Percentiles rank a stretch among this genome's conserved stretches.
These are phyloP conservation scores for Eupleurogrammus muticus DNA, from an alignment of 2,797 vertebrate species.

Conservation along the genomic window DNA sequence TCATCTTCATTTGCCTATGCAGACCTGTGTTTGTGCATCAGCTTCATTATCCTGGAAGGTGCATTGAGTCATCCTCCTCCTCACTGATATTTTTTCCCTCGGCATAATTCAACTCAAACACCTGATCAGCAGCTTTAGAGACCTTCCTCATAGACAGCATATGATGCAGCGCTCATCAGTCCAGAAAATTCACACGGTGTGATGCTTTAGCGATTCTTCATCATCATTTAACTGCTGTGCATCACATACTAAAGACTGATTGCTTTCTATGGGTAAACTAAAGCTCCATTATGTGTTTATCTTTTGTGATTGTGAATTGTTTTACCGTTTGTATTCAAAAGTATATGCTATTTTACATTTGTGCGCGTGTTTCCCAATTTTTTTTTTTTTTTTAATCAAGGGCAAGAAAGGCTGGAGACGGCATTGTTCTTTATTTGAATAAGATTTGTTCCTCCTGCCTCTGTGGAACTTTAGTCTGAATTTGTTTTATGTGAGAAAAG, in stretches of 20 bases:
- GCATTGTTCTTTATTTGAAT: too few species aligned
- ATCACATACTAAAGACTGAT: conserved; percentile 13
- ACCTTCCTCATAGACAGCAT: conserved; percentile 27
- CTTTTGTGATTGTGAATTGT: conserved; percentile 24
- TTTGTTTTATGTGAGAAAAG: too few species aligned
- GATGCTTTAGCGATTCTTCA: conserved; percentile 35
- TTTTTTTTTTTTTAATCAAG: too few species aligned
- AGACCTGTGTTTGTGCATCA: conserved; percentile 55
- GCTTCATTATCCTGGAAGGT: conserved; percentile 61
- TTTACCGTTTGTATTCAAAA: conserved; percentile 22
- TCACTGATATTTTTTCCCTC: conserved; percentile 54
- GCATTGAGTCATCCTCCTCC: conserved; percentile 73
- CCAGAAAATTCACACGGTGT: conserved; percentile 38
- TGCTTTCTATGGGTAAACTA: conserved; percentile 5
- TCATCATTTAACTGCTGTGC: conserved; percentile 24
- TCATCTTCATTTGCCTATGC: conserved; percentile 62
- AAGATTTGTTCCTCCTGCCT: too few species aligned
- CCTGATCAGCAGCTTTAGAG: conserved; percentile 59
- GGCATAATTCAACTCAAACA: conserved; percentile 63
- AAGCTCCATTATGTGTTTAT: conserved; percentile 28
- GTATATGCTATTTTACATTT: background rate
- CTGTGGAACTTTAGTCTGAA: too few species aligned
- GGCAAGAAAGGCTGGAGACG: too few species aligned
- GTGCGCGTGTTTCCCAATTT: too few species aligned
- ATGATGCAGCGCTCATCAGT: conserved; percentile 58